Evolutionary conservation across 2,888 invertebrate species (phyloP), one percentile per base, ranked within the genome.

Genomic region (Eumacrocentrus americanus): DNA sequence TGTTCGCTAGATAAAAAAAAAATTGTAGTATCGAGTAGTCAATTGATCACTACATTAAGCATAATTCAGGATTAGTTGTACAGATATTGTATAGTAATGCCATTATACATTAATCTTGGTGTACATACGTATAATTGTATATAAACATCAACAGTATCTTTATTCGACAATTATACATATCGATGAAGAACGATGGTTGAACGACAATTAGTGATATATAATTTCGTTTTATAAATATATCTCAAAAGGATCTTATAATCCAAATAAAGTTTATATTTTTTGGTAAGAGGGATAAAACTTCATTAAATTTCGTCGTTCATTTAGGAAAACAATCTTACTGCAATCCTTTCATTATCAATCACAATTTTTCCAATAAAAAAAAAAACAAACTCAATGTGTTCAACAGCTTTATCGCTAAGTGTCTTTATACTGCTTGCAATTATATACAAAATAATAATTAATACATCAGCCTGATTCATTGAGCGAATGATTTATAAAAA

Each of bases 191-290:
- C 61, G 66, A 71, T 64, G 68, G 64, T 74, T 68, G 66, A 71
- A 67, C 68, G 72, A 71, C 72, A 67, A 66, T 69, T 71, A 74
- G 70, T 70, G 68, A 73, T 67, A 47, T 38, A 72, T 76, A 69
- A 72, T 73, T 74, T 74, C 76, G 72, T 74, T 76, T 73, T 77
- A 74, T 77, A 74, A 58, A 65, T 64, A 67, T 61, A 60, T 47
- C 56, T 64, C 57, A 67, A 66, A 68, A 66, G 38, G 66, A 70
- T 53, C 57, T 57, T 48, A 72, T 67, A 66, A 74, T 70, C 68
- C 66, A 60, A 77, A 78, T 78, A 78, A 78, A 78, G 67, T 78
- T 78, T 78, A 70, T 79, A 79, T 78, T 77, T 75, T 78, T 76
- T 77, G 71, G 71, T 77, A 78, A 71, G 66, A 72, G 70, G 46